Conservation (phyloP, 2,113 vertebrate species). For the Heloderma charlesbogerti region DNA sequence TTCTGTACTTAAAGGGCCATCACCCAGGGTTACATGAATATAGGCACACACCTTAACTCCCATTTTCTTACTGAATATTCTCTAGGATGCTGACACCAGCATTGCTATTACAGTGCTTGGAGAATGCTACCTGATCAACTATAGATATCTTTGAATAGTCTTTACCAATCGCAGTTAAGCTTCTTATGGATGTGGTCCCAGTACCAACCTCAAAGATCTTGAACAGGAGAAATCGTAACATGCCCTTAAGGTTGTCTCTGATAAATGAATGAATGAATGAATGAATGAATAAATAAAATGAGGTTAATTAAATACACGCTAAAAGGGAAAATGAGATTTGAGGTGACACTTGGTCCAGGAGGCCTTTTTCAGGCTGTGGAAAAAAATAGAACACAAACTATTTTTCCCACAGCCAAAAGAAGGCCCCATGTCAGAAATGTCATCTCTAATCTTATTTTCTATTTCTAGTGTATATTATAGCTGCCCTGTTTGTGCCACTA, state of each 20-base stretch:
- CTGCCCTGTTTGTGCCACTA: constrained; percentile 20
- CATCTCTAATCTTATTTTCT: constrained; percentile 71
- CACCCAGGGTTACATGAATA: too few species aligned
- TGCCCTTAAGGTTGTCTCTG: neutral
- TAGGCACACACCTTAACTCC: too few species aligned
- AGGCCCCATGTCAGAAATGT: constrained; percentile 67
- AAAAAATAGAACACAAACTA: constrained; percentile 55
- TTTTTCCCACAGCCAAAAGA: constrained; percentile 67
- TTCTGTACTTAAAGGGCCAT: too few species aligned
- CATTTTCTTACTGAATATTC: too few species aligned
- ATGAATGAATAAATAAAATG: constrained; percentile 42
- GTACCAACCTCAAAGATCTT: neutral
- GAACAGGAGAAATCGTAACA: neutral
- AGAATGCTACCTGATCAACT: neutral
- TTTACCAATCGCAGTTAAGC: neutral
- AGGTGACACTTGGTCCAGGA: constrained; percentile 53
- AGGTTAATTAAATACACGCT: constrained; percentile 11
- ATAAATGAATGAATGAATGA: too few species aligned
- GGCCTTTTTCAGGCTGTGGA: constrained; percentile 55
- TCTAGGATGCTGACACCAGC: neutral
- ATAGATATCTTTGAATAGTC: neutral
- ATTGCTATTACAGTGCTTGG: neutral
- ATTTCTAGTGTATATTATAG: constrained; percentile 62
- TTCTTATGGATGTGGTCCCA: neutral
- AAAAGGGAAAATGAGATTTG: constrained; percentile 50